These are phyloP conservation scores for Urocyon cinereoargenteus DNA, from an alignment of 2,797 vertebrate species.

Conservation along the genomic window DNA sequence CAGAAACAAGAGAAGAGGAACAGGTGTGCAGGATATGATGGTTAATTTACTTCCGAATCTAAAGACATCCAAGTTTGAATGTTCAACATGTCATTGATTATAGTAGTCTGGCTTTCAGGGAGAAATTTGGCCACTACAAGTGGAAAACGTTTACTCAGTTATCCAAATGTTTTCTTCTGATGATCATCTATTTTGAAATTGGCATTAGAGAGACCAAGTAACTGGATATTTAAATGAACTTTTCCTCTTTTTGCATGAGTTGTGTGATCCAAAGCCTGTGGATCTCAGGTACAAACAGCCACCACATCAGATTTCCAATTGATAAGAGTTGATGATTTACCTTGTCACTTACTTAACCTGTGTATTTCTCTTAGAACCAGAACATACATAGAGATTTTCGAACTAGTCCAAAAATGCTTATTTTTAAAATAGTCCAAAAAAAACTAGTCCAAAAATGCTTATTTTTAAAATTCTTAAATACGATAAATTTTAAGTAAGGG, in stretches of 20 bases:
- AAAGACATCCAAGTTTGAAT: not conserved
- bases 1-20: not conserved
- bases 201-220: not conserved
- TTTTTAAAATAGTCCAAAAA: slow-evolving; percentile 10
- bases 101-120: not conserved
- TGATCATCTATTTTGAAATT: not conserved
- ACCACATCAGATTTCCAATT: not conserved
- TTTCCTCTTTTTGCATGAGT: not conserved
- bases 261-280: not conserved
- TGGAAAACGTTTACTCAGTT: not conserved
- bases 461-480: slow-evolving; percentile 35
- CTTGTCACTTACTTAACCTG: not conserved
- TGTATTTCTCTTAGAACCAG: not conserved
- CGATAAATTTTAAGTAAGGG: slow-evolving; percentile 4
- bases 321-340: not conserved
- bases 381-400: not conserved
- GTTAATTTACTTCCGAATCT: not conserved
- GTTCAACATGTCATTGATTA: not conserved
- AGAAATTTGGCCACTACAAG: not conserved
- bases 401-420: not conserved
- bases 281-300: not conserved
- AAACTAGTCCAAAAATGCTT: not conserved
- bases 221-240: not conserved
- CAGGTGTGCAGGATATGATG: not conserved
- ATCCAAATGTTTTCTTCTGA: slow-evolving; percentile 7